Evolutionary conservation across 2,797 vertebrate species (phyloP).

Genomic region (Sebastes elongatus): DNA sequence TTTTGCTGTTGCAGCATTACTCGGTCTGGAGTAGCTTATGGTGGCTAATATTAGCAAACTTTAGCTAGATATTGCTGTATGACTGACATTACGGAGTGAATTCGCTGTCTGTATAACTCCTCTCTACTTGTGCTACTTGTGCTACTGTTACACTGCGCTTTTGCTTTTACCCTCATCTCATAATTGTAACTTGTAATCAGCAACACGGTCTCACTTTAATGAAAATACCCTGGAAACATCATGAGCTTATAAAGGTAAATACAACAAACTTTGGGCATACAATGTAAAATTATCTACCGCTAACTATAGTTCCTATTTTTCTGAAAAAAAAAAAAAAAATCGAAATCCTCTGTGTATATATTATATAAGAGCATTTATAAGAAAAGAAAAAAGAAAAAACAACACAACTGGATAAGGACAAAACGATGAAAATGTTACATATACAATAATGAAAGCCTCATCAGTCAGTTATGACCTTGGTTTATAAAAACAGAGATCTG

Average conservation of each 20-base stretch:
- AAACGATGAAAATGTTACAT: neutral
- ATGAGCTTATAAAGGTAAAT: neutral
- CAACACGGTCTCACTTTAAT: neutral
- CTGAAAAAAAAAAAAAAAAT: neutral
- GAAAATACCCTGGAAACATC: neutral
- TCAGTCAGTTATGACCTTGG: conserved; percentile 7
- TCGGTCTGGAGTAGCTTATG: neutral
- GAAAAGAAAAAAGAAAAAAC: too few species aligned
- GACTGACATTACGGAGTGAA: too few species aligned
- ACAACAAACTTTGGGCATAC: neutral
- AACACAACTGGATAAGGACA: neutral
- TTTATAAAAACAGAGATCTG: neutral
- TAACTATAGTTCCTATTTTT: neutral
- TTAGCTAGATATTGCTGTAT: too few species aligned
- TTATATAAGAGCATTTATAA: neutral
- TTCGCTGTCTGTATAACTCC: too few species aligned
- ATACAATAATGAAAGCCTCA: neutral
- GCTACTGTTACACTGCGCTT: neutral
- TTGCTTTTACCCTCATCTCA: neutral
- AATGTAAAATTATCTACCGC: neutral
- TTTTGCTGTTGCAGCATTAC: too few species aligned
- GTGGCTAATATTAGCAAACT: too few species aligned
- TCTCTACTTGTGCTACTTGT: too few species aligned
- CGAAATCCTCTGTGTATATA: neutral
- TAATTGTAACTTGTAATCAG: neutral